phyloP scores from a whole-genome alignment of 2,113 vertebrate species.

The Erinaceus europaeus region DNA sequence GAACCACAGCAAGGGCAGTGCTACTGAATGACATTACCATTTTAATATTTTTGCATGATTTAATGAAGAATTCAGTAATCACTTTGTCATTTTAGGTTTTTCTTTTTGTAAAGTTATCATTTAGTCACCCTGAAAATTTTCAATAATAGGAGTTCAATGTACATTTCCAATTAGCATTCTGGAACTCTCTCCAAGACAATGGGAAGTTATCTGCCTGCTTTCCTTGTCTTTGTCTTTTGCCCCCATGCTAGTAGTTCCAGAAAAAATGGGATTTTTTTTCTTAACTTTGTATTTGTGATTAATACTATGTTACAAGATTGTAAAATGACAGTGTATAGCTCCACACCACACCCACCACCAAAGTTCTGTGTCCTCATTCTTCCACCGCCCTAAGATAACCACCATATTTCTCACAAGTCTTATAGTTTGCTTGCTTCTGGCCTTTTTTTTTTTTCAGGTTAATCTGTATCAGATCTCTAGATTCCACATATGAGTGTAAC shows the following conservation, averaged over 20 bases:
- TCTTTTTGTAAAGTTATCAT: slow-evolving; percentile 29
- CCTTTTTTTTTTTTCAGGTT: too few relatives aligned
- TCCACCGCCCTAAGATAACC: too few relatives aligned
- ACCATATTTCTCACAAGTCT: too few relatives aligned
- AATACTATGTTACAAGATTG: too few relatives aligned
- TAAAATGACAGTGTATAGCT: too few relatives aligned
- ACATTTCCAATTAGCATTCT: background rate
- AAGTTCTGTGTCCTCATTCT: too few relatives aligned
- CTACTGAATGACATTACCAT: background rate
- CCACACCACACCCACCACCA: too few relatives aligned
- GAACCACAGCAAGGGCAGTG: background rate
- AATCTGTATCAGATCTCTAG: too few relatives aligned
- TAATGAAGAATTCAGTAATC: background rate
- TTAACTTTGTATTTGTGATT: too few relatives aligned
- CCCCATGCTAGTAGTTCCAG: background rate
- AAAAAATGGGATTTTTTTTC: too few relatives aligned
- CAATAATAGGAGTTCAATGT: background rate
- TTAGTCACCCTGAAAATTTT: background rate
- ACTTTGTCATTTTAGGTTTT: slow-evolving; percentile 16
- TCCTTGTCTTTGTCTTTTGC: background rate
- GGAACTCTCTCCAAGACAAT: background rate
- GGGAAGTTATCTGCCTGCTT: background rate
- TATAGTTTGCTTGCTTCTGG: too few relatives aligned
- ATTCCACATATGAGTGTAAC: too few relatives aligned
- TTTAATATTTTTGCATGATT: background rate